These are phyloP conservation scores for Sandelia bainsii DNA, from an alignment of 2,797 vertebrate genomes.

Conservation along the genomic window DNA sequence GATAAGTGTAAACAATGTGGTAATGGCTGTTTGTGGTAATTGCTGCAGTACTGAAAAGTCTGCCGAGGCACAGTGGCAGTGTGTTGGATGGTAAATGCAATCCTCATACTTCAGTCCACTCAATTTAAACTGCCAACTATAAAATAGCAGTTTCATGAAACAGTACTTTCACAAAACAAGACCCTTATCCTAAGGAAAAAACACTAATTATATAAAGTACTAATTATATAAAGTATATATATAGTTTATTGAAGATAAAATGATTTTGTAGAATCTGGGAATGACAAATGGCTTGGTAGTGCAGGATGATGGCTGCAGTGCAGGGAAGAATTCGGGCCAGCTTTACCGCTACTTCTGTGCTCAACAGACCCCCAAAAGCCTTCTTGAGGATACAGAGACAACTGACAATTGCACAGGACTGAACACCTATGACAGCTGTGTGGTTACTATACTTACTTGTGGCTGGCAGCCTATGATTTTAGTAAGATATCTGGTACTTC, in stretches of 20 bases:
- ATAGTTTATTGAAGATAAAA: too few species aligned
- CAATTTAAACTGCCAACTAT: conserved; percentile 21
- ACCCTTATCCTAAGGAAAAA: neutral
- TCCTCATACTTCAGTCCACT: conserved; percentile 31
- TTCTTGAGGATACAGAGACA: neutral
- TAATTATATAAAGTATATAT: too few species aligned
- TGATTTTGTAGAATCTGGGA: too few species aligned
- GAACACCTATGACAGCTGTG: too few species aligned
- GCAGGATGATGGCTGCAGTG: neutral
- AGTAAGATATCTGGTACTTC: too few species aligned
- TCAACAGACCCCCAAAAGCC: neutral
- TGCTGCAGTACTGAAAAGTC: conserved; percentile 54
- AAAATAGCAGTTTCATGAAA: conserved; percentile 1
- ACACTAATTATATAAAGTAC: neutral
- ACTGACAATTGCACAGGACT: neutral
- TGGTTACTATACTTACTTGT: neutral
- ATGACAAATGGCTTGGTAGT: neutral
- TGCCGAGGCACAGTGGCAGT: conserved; percentile 25
- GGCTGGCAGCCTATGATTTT: neutral
- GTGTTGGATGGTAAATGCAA: conserved; percentile 35
- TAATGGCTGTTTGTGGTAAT: conserved; percentile 66
- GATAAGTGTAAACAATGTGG: conserved; percentile 68
- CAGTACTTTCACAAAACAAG: neutral
- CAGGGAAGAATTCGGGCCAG: neutral
- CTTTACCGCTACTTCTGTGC: neutral